Conservation (phyloP, 2,797 vertebrate genomes). For the Oceanodroma leucorhoa region DNA sequence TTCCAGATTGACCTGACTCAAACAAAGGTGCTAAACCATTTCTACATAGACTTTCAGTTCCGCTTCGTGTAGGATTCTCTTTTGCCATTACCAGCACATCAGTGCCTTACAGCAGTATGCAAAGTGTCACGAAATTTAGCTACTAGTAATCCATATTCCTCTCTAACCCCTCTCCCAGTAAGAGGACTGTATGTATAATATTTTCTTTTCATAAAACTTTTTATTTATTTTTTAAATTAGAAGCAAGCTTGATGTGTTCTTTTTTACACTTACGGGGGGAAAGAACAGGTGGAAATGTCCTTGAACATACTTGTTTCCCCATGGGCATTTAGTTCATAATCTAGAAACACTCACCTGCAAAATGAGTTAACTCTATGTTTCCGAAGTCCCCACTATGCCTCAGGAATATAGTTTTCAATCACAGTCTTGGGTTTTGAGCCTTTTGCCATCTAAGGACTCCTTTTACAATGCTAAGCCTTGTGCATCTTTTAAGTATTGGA, state of each 20-base stretch:
- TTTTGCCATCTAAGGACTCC: not conserved
- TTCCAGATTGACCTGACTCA: not conserved
- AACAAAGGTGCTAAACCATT: not conserved
- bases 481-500: not conserved
- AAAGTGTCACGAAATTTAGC: not conserved
- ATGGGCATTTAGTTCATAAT: not conserved
- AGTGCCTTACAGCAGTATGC: not conserved
- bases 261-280: not conserved
- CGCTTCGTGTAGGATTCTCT: not conserved
- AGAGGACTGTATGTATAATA: not conserved
- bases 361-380: not conserved
- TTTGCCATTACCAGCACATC: not conserved
- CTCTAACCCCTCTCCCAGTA: not conserved
- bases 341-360: not conserved
- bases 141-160: not conserved
- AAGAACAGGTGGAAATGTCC: not conserved
- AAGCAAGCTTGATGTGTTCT: not conserved
- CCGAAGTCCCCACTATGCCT: not conserved
- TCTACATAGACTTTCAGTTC: not conserved
- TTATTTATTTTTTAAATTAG: not conserved
- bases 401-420: not conserved
- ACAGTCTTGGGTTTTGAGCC: not conserved
- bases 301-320: not conserved
- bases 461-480: not conserved
- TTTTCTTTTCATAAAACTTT: not conserved